Evolutionary conservation across 1,140 invertebrate genomes (phyloP).

Genomic region (Drosophila guanche): DNA sequence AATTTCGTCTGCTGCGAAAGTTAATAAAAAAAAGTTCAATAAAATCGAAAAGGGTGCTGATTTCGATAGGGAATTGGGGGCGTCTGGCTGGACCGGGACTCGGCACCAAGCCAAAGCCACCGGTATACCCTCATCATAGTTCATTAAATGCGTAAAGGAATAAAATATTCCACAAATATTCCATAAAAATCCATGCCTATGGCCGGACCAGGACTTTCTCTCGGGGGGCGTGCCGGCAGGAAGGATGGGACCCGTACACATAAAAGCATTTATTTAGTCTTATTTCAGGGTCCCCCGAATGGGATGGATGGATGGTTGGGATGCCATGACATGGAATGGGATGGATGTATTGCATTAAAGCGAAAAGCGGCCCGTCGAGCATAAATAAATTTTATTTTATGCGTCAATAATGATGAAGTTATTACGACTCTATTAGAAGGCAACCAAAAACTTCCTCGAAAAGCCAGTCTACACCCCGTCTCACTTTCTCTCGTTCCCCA

Average conservation of each 20-base stretch:
- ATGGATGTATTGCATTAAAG: slow-evolving; percentile 65
- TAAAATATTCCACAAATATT: slow-evolving; percentile 50
- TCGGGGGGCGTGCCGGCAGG: slow-evolving; percentile 1
- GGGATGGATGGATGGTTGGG: slow-evolving; percentile 1
- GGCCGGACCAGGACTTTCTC: neutral
- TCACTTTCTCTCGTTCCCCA: slow-evolving; percentile 11
- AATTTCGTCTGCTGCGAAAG: slow-evolving; percentile 65
- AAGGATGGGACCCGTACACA: slow-evolving; percentile 36
- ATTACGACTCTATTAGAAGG: slow-evolving; percentile 80
- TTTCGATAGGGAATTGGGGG: slow-evolving; percentile 53
- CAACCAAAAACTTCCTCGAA: slow-evolving; percentile 34
- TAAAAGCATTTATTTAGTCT: slow-evolving; percentile 80
- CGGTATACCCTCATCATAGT: slow-evolving; percentile 75
- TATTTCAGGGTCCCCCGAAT: slow-evolving; percentile 19
- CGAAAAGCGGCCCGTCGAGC: slow-evolving; percentile 46
- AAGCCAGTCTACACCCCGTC: slow-evolving; percentile 36
- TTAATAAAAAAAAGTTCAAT: slow-evolving; percentile 81
- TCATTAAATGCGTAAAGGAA: slow-evolving; percentile 77
- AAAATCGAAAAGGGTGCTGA: slow-evolving; percentile 78
- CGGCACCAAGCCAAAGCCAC: slow-evolving; percentile 12
- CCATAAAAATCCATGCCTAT: slow-evolving; percentile 36
- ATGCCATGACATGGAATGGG: too few relatives aligned
- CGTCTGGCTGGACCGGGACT: slow-evolving; percentile 24
- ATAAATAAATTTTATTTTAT: slow-evolving; percentile 82
- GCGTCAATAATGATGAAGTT: slow-evolving; percentile 82